These are phyloP conservation scores for Pachyuromys duprasi DNA, from an alignment of 2,797 vertebrate genomes.

Conservation along the genomic window DNA sequence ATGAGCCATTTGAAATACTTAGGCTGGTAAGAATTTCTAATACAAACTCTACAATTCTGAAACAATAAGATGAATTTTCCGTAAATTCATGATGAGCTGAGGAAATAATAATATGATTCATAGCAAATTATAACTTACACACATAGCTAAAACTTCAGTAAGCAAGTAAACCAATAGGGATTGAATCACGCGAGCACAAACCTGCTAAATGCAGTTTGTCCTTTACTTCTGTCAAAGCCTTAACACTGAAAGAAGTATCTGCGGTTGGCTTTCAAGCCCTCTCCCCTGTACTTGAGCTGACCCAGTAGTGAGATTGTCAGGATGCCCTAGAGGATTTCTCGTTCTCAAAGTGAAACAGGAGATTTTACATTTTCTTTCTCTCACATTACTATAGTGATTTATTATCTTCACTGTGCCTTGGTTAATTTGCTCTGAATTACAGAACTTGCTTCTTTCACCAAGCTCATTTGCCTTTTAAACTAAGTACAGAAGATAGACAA, in stretches of 20 bases:
- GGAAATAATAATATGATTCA: background rate
- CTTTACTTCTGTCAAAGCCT: background rate
- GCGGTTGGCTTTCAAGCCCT: background rate
- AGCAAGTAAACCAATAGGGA: background rate
- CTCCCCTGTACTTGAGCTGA: background rate
- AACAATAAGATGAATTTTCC: background rate
- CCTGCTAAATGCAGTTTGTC: background rate
- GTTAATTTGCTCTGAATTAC: conserved; percentile 48
- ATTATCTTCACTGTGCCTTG: conserved; percentile 44
- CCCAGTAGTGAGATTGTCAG: background rate
- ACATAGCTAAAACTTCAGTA: background rate
- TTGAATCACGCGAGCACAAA: background rate
- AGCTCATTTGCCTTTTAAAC: conserved; percentile 63
- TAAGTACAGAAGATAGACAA: background rate
- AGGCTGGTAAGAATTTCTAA: background rate
- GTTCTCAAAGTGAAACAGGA: background rate
- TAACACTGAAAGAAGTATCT: background rate
- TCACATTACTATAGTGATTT: background rate
- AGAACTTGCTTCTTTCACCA: conserved; percentile 54
- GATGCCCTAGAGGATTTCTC: background rate
- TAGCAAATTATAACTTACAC: background rate
- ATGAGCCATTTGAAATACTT: conserved; percentile 1
- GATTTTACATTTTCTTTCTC: background rate
- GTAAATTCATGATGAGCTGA: background rate
- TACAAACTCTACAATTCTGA: background rate